Evolutionary conservation across 2,113 vertebrate genomes (phyloP).

Genomic region (Pimephales promelas): DNA sequence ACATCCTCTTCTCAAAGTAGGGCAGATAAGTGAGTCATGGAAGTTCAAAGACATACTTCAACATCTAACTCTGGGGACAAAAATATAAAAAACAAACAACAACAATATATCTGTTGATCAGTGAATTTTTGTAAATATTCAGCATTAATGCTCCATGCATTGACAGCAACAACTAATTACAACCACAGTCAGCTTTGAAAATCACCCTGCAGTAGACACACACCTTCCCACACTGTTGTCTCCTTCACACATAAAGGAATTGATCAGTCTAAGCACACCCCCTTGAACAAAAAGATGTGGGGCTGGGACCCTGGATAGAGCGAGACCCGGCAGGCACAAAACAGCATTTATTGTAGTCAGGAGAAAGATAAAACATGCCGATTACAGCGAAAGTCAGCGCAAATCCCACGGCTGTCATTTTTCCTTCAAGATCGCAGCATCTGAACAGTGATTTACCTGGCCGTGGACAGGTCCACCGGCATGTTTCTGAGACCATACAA

Average conservation of each 20-base stretch:
- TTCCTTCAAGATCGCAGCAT: slow-evolving; percentile 10
- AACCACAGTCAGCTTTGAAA: slow-evolving; percentile 40
- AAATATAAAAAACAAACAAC: slow-evolving; percentile 13
- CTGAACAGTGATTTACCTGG: slow-evolving; percentile 26
- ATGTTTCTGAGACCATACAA: background rate
- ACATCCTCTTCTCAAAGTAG: slow-evolving; percentile 31
- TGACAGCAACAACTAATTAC: slow-evolving; percentile 59
- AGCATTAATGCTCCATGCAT: slow-evolving; percentile 53
- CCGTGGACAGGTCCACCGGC: background rate
- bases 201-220: slow-evolving; percentile 12
- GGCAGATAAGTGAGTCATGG: slow-evolving; percentile 38
- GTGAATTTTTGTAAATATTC: slow-evolving; percentile 14
- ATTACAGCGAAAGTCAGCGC: background rate
- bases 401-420: background rate
- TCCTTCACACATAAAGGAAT: slow-evolving; percentile 22
- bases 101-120: slow-evolving; percentile 1
- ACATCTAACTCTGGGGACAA: background rate
- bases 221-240: slow-evolving; percentile 18
- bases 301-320: background rate
- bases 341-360: background rate
- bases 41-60: slow-evolving; percentile 42
- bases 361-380: slow-evolving; percentile 1
- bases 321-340: background rate
- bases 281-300: slow-evolving; percentile 30
- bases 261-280: slow-evolving; percentile 31